Base-by-base conservation (phyloP, 1,140 invertebrate species). In the Aphaenogaster floridana region DNA sequence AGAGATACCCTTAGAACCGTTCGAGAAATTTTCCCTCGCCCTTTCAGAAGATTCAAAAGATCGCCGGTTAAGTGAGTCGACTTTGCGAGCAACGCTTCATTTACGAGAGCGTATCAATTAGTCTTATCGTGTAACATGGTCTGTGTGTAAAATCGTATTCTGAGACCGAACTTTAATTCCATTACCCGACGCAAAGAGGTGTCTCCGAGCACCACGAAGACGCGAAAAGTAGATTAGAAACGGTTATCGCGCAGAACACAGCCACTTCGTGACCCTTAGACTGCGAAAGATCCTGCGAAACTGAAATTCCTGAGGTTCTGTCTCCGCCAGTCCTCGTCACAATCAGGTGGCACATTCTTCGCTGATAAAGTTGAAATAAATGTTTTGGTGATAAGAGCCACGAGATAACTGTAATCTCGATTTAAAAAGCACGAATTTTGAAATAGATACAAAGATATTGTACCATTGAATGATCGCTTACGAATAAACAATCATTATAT, bases 201-300 rank as follows among this genome's bases (percentile, higher is more conserved):
- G 63, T 90, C 88, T 77, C 77, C 63, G 45, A 52, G 52, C 61
- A 50, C n/a, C 57, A 86, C 90, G 90, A 90, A 90, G 79, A 89
- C 86, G 77, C 78, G 89, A 77, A 86, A 91, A 91, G 86, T 91
- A 88, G 90, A 91, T 91, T 91, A 91, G 64, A 91, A 88, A 74
- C 74, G 57, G 66, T 90, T 91, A 90, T 88, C 80, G 79, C 86
- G 34, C 69, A 74, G 78, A 57, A 59, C 61, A 77, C 66, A 74
- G 54, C 48, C 85, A 71, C 86, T 84, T 84, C 68, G 54, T 61
- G 54, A 34, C 45, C 69, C 63, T 74, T 84, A 74, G 42, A 84
- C 54, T 54, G 42, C 28, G n/a, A 84, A 57, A 57, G 54, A 48
- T 39, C 54, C 17, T 61, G n/a, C 68, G 17, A 84, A 68, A 80